These are phyloP conservation scores for Erebia epiphron DNA, from an alignment of 2,888 invertebrate species.

Conservation along the genomic window DNA sequence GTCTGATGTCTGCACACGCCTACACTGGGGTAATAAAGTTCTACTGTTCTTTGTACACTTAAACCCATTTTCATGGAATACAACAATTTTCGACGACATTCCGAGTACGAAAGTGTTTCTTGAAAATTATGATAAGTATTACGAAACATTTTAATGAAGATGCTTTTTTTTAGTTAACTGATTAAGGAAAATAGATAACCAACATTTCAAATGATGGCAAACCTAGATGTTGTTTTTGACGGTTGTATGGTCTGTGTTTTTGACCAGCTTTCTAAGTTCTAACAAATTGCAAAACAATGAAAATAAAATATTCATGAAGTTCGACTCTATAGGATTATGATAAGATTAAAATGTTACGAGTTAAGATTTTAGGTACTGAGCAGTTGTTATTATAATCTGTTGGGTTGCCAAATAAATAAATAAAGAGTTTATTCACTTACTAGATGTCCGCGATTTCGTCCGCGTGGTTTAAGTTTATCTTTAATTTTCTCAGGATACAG, in stretches of 20 bases:
- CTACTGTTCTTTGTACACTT: slow-evolving; percentile 27
- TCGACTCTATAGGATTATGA: too few species aligned
- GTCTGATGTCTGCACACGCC: slow-evolving; percentile 21
- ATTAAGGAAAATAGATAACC: neutral
- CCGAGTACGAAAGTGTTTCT: slow-evolving; percentile 14
- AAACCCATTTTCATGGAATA: slow-evolving; percentile 30
- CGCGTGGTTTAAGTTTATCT: too few species aligned
- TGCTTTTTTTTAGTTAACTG: neutral
- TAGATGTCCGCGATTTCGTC: too few species aligned
- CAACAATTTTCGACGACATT: slow-evolving; percentile 28
- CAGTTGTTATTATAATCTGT: too few species aligned
- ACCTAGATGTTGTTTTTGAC: neutral
- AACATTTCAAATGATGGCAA: neutral
- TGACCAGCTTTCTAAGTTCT: neutral
- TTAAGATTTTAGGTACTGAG: too few species aligned
- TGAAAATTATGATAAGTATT: slow-evolving; percentile 17
- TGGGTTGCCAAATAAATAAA: too few species aligned
- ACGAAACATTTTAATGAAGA: too few species aligned
- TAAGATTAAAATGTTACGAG: too few species aligned
- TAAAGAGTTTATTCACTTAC: too few species aligned
- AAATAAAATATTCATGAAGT: too few species aligned
- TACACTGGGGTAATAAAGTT: slow-evolving; percentile 29
- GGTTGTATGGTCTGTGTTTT: too few species aligned
- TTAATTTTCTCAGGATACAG: too few species aligned
- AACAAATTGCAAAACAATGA: neutral